phyloP scores from a whole-genome alignment of 2,888 invertebrate genomes.

The Oxystoma pomonae region DNA sequence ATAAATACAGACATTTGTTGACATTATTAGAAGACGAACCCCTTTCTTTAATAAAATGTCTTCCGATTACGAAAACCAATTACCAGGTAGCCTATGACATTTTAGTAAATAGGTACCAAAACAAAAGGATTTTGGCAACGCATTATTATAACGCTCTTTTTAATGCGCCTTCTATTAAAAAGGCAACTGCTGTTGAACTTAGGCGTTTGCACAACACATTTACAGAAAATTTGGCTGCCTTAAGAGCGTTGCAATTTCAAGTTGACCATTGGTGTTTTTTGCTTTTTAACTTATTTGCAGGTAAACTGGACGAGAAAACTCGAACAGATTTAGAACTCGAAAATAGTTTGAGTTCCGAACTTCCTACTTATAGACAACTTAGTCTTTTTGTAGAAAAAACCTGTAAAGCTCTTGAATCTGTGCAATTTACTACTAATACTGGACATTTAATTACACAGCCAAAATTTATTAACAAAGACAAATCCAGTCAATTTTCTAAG shows the following conservation, averaged over 20 bases:
- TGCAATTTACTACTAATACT: neutral
- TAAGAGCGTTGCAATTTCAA: too few relatives aligned
- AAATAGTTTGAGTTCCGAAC: too few relatives aligned
- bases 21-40: conserved; percentile 3
- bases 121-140: conserved; percentile 12
- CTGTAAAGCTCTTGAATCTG: too few relatives aligned
- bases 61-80: conserved; percentile 10
- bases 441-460: neutral
- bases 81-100: conserved; percentile 14
- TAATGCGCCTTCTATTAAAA: neutral
- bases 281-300: too few relatives aligned
- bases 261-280: too few relatives aligned
- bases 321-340: too few relatives aligned
- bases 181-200: neutral
- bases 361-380: too few relatives aligned
- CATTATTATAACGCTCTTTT: neutral
- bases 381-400: too few relatives aligned
- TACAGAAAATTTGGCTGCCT: neutral
- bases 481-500: neutral
- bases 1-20: too few relatives aligned
- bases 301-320: neutral
- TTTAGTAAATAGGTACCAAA: conserved; percentile 12
- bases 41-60: conserved; percentile 8
- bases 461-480: neutral
- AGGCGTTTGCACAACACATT: too few relatives aligned